Evolutionary conservation across 2,888 invertebrate species (phyloP).

Genomic region (Margaritifera margaritifera): DNA sequence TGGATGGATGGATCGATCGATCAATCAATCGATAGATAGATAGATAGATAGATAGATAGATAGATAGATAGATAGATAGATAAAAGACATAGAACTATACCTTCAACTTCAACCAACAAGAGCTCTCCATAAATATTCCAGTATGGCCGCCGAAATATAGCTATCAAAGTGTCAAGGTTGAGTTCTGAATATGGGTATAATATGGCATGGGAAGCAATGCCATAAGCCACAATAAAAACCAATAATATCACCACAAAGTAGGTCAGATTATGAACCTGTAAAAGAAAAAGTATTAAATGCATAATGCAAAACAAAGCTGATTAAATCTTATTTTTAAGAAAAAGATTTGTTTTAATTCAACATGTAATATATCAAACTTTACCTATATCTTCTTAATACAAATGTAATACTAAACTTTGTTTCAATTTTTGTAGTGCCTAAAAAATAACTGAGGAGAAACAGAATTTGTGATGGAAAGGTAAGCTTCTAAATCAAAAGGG

Average conservation of each 20-base stretch:
- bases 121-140: constrained; percentile 74
- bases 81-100: constrained; percentile 31
- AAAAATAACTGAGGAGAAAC: too few species aligned
- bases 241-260: constrained; percentile 70
- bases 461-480: too few species aligned
- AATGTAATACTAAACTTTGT: too few species aligned
- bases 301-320: background rate
- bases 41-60: too few species aligned
- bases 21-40: too few species aligned
- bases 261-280: constrained; percentile 68
- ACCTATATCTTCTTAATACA: too few species aligned
- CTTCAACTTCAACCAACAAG: constrained; percentile 69
- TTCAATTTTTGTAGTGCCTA: too few species aligned
- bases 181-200: constrained; percentile 68
- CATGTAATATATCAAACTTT: too few species aligned
- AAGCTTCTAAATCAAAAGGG: too few species aligned
- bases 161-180: constrained; percentile 48
- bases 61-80: background rate
- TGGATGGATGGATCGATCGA: too few species aligned
- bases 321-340: background rate
- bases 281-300: constrained; percentile 8
- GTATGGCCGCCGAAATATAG: constrained; percentile 71
- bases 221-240: constrained; percentile 71
- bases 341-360: too few species aligned
- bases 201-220: constrained; percentile 69